Evolutionary conservation across 2,113 vertebrate species (phyloP).

Genomic region (Sminthopsis crassicaudata): DNA sequence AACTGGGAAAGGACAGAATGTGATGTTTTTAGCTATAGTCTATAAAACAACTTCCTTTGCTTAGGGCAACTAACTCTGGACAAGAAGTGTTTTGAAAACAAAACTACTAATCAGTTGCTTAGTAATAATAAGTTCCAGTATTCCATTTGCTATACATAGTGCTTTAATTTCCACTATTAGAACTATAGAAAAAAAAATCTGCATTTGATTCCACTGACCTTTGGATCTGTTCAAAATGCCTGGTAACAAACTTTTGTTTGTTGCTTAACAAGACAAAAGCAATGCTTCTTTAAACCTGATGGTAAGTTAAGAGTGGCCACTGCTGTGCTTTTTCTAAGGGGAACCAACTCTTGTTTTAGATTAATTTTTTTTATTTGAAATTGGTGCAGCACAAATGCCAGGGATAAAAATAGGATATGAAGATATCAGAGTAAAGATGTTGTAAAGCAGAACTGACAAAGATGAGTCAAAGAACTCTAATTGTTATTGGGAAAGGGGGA

Average conservation of each 20-base stretch:
- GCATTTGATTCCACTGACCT: background rate
- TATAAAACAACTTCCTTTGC: accelerated
- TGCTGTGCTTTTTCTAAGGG: background rate
- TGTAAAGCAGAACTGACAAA: background rate
- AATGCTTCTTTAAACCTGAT: background rate
- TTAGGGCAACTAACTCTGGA: background rate
- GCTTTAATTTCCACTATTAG: background rate
- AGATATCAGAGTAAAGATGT: slow-evolving; percentile 33
- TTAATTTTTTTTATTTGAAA: slow-evolving; percentile 17
- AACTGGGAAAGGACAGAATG: background rate
- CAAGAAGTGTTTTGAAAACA: background rate
- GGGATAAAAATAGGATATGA: slow-evolving; percentile 43
- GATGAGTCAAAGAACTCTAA: background rate
- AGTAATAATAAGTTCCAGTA: background rate
- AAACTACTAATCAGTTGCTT: background rate
- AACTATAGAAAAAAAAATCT: background rate
- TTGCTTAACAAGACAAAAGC: background rate
- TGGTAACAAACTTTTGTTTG: background rate
- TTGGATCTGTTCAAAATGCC: background rate
- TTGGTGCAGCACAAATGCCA: slow-evolving; percentile 29
- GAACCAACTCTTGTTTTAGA: background rate
- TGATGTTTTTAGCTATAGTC: background rate
- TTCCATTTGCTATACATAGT: background rate
- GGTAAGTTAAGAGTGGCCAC: background rate
- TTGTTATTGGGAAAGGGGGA: background rate